Percentiles rank a stretch among this genome's conserved stretches.
phyloP scores from a whole-genome alignment of 2,888 invertebrate genomes.

The Mesochorus sp. region DNA sequence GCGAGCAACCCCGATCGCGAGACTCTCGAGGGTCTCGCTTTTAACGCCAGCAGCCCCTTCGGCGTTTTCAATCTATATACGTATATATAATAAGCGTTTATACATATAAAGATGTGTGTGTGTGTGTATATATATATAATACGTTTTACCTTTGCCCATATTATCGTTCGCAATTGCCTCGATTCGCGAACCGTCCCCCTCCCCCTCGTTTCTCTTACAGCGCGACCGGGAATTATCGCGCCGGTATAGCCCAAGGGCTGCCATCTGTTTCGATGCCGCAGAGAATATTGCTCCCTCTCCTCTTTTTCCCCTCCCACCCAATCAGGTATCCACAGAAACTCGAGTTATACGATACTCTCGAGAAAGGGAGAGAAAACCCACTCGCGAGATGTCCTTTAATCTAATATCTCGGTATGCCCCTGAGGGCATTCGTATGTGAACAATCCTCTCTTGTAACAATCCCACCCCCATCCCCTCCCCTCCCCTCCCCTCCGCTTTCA shows the following conservation, averaged over 20 bases:
- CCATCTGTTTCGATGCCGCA: slow-evolving; percentile 79
- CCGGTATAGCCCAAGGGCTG: slow-evolving; percentile 76
- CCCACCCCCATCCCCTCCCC: not conserved
- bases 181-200: slow-evolving; percentile 50
- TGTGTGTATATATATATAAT: not conserved
- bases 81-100: not conserved
- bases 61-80: slow-evolving; percentile 28
- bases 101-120: not conserved
- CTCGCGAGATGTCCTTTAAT: slow-evolving; percentile 68
- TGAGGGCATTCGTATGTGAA: slow-evolving; percentile 49
- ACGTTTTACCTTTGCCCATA: slow-evolving; percentile 42
- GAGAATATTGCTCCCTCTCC: slow-evolving; percentile 53
- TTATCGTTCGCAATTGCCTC: slow-evolving; percentile 51
- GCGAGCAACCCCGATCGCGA: slow-evolving; percentile 54
- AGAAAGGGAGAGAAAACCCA: slow-evolving; percentile 32
- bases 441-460: slow-evolving; percentile 20
- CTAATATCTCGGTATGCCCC: slow-evolving; percentile 74
- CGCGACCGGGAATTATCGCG: slow-evolving; percentile 64
- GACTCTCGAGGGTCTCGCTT: slow-evolving; percentile 38
- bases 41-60: slow-evolving; percentile 57
- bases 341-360: slow-evolving; percentile 34
- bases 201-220: slow-evolving; percentile 44
- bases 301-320: slow-evolving; percentile 67
- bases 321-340: slow-evolving; percentile 72
- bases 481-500: not conserved